These are phyloP conservation scores for Therioaphis trifolii DNA, from an alignment of 2,888 invertebrate genomes.

Conservation along the genomic window DNA sequence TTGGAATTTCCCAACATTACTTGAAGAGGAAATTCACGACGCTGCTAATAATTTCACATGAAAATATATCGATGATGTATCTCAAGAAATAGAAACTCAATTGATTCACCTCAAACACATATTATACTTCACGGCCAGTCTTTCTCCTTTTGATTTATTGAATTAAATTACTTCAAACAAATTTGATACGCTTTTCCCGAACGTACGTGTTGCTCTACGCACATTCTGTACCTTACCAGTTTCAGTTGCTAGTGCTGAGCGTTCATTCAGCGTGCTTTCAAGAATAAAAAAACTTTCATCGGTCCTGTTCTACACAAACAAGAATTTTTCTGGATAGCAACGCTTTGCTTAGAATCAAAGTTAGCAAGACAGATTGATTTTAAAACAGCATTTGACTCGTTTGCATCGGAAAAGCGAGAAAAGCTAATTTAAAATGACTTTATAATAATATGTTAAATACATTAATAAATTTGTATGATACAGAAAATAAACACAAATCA, in stretches of 20 bases:
- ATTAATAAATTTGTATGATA: no score
- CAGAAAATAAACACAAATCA: no score
- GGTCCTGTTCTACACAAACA: conserved; percentile 26
- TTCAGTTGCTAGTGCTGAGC: conserved; percentile 32
- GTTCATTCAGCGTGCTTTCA: conserved; percentile 28
- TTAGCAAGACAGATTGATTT: not conserved
- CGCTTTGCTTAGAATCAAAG: not conserved
- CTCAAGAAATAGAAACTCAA: not conserved
- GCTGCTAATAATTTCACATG: not conserved
- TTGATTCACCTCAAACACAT: not conserved
- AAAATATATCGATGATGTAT: not conserved
- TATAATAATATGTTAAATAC: no score
- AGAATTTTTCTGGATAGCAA: conserved; percentile 3
- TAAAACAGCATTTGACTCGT: not conserved
- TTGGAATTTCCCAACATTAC: not conserved
- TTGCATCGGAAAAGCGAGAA: not conserved
- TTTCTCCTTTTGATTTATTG: not conserved
- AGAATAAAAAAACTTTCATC: conserved; percentile 23
- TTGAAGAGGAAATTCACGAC: not conserved
- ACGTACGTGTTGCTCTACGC: conserved; percentile 15
- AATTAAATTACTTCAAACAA: not conserved
- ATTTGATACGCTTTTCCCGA: conserved; percentile 32
- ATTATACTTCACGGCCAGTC: not conserved
- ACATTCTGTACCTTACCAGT: conserved; percentile 50
- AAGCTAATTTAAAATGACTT: not conserved